Conservation (phyloP, 2,888 invertebrate genomes). For the Folsomia manolachei region DNA sequence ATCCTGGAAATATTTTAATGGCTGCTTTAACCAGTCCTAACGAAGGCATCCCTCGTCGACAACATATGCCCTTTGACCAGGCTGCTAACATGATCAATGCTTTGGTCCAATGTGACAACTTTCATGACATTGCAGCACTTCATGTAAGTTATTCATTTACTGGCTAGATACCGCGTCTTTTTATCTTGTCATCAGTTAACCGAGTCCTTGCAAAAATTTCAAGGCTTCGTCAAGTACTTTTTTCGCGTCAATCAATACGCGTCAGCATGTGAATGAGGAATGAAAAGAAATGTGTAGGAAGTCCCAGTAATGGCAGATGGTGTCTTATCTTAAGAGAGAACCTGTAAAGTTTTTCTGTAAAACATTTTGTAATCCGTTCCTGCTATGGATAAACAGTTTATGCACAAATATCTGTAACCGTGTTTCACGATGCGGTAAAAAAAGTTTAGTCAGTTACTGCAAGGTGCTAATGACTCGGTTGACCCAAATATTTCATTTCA, state of each 20-base stretch:
- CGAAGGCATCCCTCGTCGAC: constrained; percentile 71
- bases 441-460: no score
- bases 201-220: constrained; percentile 1
- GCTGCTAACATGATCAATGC: constrained; percentile 85
- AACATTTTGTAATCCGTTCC: background rate
- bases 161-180: background rate
- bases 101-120: constrained; percentile 92
- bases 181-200: background rate
- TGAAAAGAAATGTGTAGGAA: background rate
- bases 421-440: no score
- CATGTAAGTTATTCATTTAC: constrained; percentile 54
- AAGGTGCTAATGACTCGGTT: constrained; percentile 42
- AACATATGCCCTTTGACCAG: constrained; percentile 72
- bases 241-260: background rate
- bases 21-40: constrained; percentile 92
- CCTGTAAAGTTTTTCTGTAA: background rate
- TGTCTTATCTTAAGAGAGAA: background rate
- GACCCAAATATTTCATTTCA: constrained; percentile 31
- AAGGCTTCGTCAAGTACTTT: background rate
- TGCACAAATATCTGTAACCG: no score
- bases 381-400: background rate
- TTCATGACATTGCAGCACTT: constrained; percentile 90
- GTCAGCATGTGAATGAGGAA: background rate
- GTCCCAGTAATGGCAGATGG: no score
- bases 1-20: constrained; percentile 89